A percentile compares a stretch with the other conserved stretches of the same genome.
Conservation (phyloP, 2,797 vertebrate species). For the Microchirus variegatus region DNA sequence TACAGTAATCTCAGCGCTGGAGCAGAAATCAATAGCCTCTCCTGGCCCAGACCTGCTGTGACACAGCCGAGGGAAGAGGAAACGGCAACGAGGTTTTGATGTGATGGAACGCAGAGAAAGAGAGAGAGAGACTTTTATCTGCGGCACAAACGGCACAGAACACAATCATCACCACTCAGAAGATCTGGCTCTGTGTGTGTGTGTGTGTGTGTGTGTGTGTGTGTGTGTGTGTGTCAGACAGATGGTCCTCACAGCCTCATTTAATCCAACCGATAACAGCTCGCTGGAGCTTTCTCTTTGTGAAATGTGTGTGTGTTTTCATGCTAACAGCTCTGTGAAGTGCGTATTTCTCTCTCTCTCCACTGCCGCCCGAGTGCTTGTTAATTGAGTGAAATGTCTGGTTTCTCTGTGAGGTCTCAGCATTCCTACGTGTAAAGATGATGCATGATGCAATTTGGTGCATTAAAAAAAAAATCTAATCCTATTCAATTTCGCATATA, state of each 20-base stretch:
- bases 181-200: constrained; percentile 31
- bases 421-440: no score
- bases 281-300: constrained; percentile 29
- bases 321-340: background rate
- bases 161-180: constrained; percentile 51
- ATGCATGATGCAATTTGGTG: no score
- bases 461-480: no score
- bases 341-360: no score
- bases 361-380: no score
- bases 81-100: constrained; percentile 13
- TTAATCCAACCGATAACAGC: constrained; percentile 64
- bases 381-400: no score
- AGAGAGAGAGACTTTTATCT: constrained; percentile 26
- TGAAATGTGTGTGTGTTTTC: constrained; percentile 30
- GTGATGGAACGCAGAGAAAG: no score
- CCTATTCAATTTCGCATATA: no score
- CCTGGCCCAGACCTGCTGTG: constrained; percentile 4
- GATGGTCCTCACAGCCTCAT: constrained; percentile 60
- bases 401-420: no score
- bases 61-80: constrained; percentile 7
- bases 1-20: constrained; percentile 2
- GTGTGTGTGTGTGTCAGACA: constrained; percentile 44
- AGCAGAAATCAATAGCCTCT: constrained; percentile 25
- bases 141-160: constrained; percentile 45
- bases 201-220: constrained; percentile 41